phyloP scores from a whole-genome alignment of 2,113 vertebrate genomes.

The Nerophis lumbriciformis region DNA sequence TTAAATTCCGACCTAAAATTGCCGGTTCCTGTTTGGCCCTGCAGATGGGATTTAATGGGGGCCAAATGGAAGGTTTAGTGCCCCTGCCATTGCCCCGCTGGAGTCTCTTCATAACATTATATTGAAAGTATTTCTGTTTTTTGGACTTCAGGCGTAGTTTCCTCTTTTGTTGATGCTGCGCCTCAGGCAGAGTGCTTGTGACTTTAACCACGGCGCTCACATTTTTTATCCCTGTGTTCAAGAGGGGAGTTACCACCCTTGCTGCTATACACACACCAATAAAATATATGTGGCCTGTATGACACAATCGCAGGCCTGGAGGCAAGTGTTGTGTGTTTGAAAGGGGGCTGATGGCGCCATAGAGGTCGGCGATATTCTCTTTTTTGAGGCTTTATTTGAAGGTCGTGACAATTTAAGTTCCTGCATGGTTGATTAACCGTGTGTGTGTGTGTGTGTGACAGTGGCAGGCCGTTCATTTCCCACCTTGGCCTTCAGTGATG shows the following conservation, averaged over 20 bases:
- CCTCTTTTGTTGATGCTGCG: conserved; percentile 44
- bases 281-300: conserved; percentile 47
- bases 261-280: conserved; percentile 43
- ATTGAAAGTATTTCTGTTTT: conserved; percentile 38
- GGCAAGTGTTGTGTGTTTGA: conserved; percentile 50
- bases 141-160: conserved; percentile 34
- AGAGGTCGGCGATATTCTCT: conserved; percentile 35
- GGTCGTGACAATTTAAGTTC: conserved; percentile 27
- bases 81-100: conserved; percentile 42
- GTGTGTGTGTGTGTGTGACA: conserved; percentile 6
- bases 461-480: no score
- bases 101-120: conserved; percentile 46
- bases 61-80: conserved; percentile 63
- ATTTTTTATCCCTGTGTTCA: conserved; percentile 43
- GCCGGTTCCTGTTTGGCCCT: conserved; percentile 32
- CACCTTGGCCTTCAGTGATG: no score
- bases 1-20: conserved; percentile 32
- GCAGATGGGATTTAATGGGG: conserved; percentile 58
- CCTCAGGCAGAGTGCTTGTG: conserved; percentile 50
- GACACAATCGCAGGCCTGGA: conserved; percentile 51
- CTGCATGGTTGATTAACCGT: conserved; percentile 31
- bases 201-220: conserved; percentile 41
- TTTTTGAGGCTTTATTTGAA: conserved; percentile 28
- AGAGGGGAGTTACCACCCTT: conserved; percentile 31
- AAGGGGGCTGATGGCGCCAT: conserved; percentile 41